Evolutionary conservation across 2,797 vertebrate species (phyloP).

Genomic region (Acanthiza pusilla): DNA sequence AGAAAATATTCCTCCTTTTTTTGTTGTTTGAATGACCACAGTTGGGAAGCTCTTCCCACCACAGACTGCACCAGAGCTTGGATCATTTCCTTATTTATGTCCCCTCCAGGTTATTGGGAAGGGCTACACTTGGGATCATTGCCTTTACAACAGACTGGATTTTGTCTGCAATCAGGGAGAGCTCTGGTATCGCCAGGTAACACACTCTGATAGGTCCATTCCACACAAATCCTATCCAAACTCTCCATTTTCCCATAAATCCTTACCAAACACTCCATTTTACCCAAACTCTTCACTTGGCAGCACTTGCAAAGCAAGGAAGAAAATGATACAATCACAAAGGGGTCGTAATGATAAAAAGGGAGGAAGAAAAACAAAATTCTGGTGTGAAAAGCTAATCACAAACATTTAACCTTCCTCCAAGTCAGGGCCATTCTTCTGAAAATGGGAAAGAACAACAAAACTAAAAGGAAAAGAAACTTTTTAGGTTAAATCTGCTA

Average conservation of each 20-base stretch:
- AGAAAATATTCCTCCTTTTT: neutral
- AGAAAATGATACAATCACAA: neutral
- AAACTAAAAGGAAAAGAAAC: neutral
- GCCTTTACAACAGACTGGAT: neutral
- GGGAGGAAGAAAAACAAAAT: neutral
- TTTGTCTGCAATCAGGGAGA: neutral
- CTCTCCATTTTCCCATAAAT: neutral
- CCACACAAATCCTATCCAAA: neutral
- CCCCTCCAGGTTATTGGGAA: neutral
- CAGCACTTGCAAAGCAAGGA: neutral
- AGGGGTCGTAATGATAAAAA: neutral
- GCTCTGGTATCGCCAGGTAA: neutral
- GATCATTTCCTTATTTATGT: neutral
- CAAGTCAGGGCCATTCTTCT: neutral
- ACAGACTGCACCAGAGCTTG: rapidly evolving
- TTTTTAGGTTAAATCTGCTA: neutral
- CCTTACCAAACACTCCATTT: neutral
- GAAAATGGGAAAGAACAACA: neutral
- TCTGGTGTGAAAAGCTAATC: neutral
- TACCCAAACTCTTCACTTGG: neutral
- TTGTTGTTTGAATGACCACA: neutral
- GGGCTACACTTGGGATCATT: neutral
- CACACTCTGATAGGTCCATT: neutral
- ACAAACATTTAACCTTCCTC: neutral
- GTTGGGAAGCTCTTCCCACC: neutral